Evolutionary conservation across 2,113 vertebrate genomes (phyloP).

Genomic region (Egretta garzetta): DNA sequence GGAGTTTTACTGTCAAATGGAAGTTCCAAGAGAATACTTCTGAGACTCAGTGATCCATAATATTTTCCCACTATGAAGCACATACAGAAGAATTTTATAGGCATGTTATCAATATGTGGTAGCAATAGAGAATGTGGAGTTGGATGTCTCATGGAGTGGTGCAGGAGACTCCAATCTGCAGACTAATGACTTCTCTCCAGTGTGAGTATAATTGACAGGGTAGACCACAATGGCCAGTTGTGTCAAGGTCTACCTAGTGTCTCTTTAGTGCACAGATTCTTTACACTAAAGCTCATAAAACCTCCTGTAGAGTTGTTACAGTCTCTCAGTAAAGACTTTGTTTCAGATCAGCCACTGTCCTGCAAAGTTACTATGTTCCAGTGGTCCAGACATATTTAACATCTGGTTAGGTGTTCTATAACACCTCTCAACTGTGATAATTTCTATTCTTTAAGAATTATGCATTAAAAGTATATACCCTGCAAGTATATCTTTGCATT

Average conservation of each 20-base stretch:
- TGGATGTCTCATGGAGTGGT: neutral
- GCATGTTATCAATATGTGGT: neutral
- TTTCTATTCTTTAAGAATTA: neutral
- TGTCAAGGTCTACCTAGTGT: neutral
- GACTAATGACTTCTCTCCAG: constrained; percentile 1
- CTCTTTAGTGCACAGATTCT: neutral
- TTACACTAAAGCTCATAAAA: neutral
- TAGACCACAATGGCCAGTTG: neutral
- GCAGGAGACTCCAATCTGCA: neutral
- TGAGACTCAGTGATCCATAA: neutral
- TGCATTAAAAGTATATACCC: neutral
- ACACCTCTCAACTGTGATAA: neutral
- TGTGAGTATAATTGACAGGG: neutral
- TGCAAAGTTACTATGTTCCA: neutral
- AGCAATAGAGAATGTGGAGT: neutral
- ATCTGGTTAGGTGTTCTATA: neutral
- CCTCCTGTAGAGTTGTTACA: neutral
- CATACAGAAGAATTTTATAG: neutral
- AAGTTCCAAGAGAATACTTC: neutral
- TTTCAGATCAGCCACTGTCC: neutral
- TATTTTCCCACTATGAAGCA: neutral
- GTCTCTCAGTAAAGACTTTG: neutral
- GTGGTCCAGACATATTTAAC: neutral
- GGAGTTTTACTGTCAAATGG: constrained; percentile 2
- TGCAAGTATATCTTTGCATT: neutral